These are phyloP conservation scores for Ascidia mentula DNA, from an alignment of 23 tunicate genomes.

Conservation along the genomic window DNA sequence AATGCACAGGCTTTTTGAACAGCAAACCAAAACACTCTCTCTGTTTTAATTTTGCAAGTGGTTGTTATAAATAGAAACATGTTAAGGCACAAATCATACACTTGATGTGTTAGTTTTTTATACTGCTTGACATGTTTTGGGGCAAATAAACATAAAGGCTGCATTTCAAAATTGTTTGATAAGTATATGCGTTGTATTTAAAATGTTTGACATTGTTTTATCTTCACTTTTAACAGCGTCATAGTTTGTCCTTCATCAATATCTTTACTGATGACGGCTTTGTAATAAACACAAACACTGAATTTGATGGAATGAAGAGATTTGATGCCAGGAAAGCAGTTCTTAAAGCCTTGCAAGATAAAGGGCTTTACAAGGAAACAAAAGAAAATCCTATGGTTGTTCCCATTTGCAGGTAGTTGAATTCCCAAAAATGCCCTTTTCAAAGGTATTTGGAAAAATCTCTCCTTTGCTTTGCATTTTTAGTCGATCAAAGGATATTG, in stretches of 20 bases:
- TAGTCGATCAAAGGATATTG: slow-evolving; percentile 90
- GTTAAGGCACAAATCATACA: background rate
- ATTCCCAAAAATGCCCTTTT: background rate
- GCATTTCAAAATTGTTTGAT: too few species aligned
- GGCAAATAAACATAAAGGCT: too few species aligned
- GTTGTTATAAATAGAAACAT: too few species aligned
- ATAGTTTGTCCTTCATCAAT: slow-evolving; percentile 60
- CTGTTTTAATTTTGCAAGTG: too few species aligned
- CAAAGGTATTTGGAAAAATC: background rate
- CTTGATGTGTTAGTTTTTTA: too few species aligned
- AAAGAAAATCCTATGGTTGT: slow-evolving; percentile 98
- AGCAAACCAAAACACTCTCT: too few species aligned
- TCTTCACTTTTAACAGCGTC: slow-evolving; percentile 57
- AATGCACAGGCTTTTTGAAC: too few species aligned
- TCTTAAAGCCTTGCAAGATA: slow-evolving; percentile 64
- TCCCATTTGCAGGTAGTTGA: slow-evolving; percentile 89
- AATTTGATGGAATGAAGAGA: slow-evolving; percentile 97
- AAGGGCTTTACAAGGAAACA: slow-evolving; percentile 68
- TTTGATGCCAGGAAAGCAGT: slow-evolving; percentile 87
- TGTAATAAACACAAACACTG: slow-evolving; percentile 71
- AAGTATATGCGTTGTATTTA: too few species aligned
- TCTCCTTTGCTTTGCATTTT: background rate
- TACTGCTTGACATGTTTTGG: too few species aligned
- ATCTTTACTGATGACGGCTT: slow-evolving; percentile 82
- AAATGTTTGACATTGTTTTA: too few species aligned